Conservation (phyloP, 2,888 invertebrate genomes). For the Clivina fossor region DNA sequence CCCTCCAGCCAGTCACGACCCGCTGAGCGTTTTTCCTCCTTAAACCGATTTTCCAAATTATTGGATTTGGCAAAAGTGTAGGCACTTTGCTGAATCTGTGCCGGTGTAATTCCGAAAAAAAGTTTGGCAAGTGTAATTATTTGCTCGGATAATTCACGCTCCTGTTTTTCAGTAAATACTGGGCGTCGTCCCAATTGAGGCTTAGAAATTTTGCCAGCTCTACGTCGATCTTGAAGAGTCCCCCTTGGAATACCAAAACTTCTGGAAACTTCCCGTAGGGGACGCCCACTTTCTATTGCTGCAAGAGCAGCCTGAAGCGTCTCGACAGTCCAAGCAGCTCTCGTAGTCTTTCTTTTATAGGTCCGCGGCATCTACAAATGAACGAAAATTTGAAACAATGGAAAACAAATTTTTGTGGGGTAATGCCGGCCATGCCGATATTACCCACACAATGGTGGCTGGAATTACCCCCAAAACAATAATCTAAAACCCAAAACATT, state of each 20-base stretch:
- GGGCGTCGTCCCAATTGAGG: slow-evolving; percentile 1
- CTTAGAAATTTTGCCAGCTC: background rate
- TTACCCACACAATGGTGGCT: slow-evolving; percentile 14
- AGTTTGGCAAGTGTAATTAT: background rate
- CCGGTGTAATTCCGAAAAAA: slow-evolving; percentile 6
- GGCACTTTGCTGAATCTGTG: background rate
- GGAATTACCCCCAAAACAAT: too few species aligned
- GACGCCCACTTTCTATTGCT: slow-evolving; percentile 4
- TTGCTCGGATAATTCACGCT: background rate
- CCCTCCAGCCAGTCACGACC: slow-evolving; percentile 22
- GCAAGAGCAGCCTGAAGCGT: background rate
- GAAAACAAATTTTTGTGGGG: background rate
- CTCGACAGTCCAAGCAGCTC: background rate
- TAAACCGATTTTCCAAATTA: slow-evolving; percentile 9
- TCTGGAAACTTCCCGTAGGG: background rate
- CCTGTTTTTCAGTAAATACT: slow-evolving; percentile 4
- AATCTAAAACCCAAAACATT: too few species aligned
- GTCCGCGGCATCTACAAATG: slow-evolving; percentile 1
- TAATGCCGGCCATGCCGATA: slow-evolving; percentile 1
- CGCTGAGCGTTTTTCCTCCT: slow-evolving; percentile 15
- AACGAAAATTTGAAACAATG: background rate
- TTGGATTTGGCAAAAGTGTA: slow-evolving; percentile 16
- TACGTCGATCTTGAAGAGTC: background rate
- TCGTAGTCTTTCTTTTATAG: slow-evolving; percentile 1
- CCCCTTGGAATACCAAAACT: background rate